These are phyloP conservation scores for Falco columbarius DNA, from an alignment of 2,797 vertebrate genomes.

Conservation along the genomic window DNA sequence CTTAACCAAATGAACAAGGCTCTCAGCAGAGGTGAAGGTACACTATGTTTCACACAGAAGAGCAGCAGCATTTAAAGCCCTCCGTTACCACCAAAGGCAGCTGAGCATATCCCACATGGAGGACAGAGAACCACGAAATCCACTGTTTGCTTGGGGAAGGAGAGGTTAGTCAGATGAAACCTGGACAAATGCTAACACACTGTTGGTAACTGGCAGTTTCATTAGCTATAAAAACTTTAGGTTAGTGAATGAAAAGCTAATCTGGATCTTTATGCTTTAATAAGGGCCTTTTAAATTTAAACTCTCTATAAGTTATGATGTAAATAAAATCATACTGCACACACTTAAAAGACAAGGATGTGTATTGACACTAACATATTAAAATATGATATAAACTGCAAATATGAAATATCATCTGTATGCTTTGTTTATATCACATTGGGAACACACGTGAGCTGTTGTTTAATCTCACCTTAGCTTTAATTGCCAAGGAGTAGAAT, in stretches of 20 bases:
- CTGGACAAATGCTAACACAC: neutral
- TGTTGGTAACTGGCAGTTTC: neutral
- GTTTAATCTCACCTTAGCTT: neutral
- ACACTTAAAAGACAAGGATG: neutral
- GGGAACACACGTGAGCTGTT: neutral
- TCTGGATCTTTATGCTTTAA: neutral
- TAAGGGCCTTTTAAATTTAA: neutral
- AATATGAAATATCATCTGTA: neutral
- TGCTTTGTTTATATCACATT: neutral
- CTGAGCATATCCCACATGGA: accelerated
- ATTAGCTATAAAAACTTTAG: neutral
- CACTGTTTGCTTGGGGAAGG: neutral
- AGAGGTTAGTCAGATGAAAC: neutral
- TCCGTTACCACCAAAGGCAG: neutral
- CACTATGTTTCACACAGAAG: neutral
- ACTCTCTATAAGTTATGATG: neutral
- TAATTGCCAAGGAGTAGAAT: neutral
- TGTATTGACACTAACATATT: neutral
- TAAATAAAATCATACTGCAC: neutral
- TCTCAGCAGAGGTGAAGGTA: neutral
- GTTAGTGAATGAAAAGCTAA: neutral
- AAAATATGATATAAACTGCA: neutral
- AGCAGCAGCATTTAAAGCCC: neutral
- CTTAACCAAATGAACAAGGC: neutral
- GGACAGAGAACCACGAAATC: neutral